phyloP scores from a whole-genome alignment of 2,797 vertebrate genomes.

The Hozukius guyotensis region DNA sequence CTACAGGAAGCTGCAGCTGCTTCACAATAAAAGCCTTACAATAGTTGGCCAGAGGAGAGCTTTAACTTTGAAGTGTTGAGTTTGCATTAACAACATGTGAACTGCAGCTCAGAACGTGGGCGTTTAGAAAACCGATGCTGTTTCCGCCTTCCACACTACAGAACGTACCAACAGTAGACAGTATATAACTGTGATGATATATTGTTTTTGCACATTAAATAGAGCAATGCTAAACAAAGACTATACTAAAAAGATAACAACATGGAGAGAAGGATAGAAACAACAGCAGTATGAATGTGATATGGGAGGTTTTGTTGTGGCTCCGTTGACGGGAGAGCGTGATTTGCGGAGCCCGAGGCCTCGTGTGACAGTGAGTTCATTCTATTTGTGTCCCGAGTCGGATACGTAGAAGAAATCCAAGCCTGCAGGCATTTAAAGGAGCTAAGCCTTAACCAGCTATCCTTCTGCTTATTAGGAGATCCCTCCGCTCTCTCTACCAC shows the following conservation, averaged over 20 bases:
- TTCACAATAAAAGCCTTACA: neutral
- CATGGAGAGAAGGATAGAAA: neutral
- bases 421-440: slow-evolving; percentile 42
- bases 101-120: neutral
- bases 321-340: neutral
- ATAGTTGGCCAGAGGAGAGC: neutral
- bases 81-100: neutral
- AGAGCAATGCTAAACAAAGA: neutral
- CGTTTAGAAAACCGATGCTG: neutral
- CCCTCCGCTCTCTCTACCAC: neutral
- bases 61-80: neutral
- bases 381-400: slow-evolving; percentile 32
- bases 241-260: neutral
- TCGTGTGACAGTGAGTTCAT: slow-evolving; percentile 1
- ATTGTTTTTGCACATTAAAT: too few relatives aligned
- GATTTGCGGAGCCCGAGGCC: neutral
- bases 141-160: neutral
- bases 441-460: slow-evolving; percentile 3
- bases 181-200: too few relatives aligned
- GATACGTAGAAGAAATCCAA: slow-evolving; percentile 27
- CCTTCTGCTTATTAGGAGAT: slow-evolving; percentile 14
- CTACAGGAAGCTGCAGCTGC: neutral
- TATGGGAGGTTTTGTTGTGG: neutral
- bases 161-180: too few relatives aligned
- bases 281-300: neutral